These are phyloP conservation scores for Philereme vetulata DNA, from an alignment of 2,888 invertebrate species.

Conservation along the genomic window DNA sequence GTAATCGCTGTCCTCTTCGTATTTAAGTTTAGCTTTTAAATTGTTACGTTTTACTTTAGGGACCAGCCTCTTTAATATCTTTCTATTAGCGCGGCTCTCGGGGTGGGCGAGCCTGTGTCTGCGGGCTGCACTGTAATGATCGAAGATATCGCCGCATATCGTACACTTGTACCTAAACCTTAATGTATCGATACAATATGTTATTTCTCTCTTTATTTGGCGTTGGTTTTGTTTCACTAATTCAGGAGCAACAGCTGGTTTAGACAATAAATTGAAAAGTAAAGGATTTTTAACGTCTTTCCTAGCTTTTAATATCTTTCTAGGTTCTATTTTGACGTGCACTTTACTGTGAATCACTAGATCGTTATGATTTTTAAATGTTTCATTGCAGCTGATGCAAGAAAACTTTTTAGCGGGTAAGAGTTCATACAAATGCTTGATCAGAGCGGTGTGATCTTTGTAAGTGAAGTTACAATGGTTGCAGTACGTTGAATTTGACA, in stretches of 20 bases:
- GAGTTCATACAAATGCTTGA: conserved; percentile 56
- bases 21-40: conserved; percentile 13
- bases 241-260: not conserved
- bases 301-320: conserved; percentile 25
- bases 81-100: not conserved
- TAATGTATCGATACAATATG: not conserved
- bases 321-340: conserved; percentile 29
- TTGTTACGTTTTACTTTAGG: conserved; percentile 8
- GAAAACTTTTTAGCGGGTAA: conserved; percentile 43
- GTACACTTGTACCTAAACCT: conserved; percentile 26
- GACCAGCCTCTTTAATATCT: conserved; percentile 24
- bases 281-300: conserved; percentile 10
- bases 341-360: conserved; percentile 23
- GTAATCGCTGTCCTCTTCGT: conserved; percentile 10
- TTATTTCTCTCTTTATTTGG: conserved; percentile 3
- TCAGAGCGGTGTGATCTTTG: conserved; percentile 46
- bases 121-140: conserved; percentile 8
- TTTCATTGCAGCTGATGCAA: conserved; percentile 30
- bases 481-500: conserved; percentile 38
- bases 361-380: conserved; percentile 22
- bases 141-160: conserved; percentile 28
- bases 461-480: conserved; percentile 55
- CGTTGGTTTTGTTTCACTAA: not conserved
- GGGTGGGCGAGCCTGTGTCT: conserved; percentile 32
- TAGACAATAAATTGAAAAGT: conserved; percentile 7